phyloP scores from a whole-genome alignment of 2,113 vertebrate species.

The Heterocephalus glaber region DNA sequence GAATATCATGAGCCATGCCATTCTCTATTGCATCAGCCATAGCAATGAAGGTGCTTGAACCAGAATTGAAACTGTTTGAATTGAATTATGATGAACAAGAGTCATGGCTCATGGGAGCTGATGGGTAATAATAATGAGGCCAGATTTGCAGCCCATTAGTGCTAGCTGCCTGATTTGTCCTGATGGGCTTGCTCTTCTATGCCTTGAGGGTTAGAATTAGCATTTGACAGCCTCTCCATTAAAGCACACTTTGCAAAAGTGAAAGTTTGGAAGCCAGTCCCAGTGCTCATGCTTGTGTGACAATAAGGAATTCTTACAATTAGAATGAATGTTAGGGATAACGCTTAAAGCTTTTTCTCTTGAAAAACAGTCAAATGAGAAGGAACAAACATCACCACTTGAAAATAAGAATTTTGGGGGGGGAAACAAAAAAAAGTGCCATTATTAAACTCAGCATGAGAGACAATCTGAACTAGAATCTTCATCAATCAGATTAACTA shows the following conservation, averaged over 20 bases:
- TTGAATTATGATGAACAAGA: slow-evolving; percentile 53
- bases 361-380: slow-evolving; percentile 56
- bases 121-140: slow-evolving; percentile 74
- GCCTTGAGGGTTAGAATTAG: slow-evolving; percentile 79
- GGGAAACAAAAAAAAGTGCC: slow-evolving; percentile 72
- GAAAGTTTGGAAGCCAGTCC: slow-evolving; percentile 35
- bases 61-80: slow-evolving; percentile 57
- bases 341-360: slow-evolving; percentile 36
- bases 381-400: slow-evolving; percentile 73
- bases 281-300: slow-evolving; percentile 13
- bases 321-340: slow-evolving; percentile 26
- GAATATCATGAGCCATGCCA: not conserved
- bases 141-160: slow-evolving; percentile 48
- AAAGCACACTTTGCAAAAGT: slow-evolving; percentile 70
- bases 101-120: slow-evolving; percentile 18
- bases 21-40: not conserved
- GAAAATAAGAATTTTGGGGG: slow-evolving; percentile 64
- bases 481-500: slow-evolving; percentile 95
- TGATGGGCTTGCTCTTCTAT: slow-evolving; percentile 75
- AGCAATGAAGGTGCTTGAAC: slow-evolving; percentile 63
- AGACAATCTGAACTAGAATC: slow-evolving; percentile 92
- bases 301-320: slow-evolving; percentile 67
- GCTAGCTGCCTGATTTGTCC: slow-evolving; percentile 69
- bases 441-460: slow-evolving; percentile 90
- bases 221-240: slow-evolving; percentile 74